Percentiles rank a stretch among this genome's conserved stretches.
Evolutionary conservation across 2,888 invertebrate species (phyloP).

Genomic region (Cephus rjabovi): DNA sequence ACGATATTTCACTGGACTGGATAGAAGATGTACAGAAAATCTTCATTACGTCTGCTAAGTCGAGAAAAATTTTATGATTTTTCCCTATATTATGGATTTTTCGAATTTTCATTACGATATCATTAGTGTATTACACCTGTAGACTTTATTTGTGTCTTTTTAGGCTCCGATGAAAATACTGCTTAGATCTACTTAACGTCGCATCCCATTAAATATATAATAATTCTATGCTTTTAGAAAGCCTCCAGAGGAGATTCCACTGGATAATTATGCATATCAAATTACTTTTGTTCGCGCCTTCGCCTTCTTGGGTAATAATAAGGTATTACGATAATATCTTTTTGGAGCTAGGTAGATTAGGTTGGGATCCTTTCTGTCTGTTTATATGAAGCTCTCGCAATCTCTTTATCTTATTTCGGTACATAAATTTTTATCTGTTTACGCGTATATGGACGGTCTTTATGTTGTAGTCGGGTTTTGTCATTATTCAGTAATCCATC

Average conservation of each 20-base stretch:
- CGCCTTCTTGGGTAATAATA: background rate
- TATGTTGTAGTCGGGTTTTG: background rate
- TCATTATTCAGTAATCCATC: background rate
- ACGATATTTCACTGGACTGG: background rate
- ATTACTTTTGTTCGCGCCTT: background rate
- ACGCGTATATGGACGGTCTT: background rate
- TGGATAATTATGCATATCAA: background rate
- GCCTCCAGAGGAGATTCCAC: background rate
- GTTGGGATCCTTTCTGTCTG: background rate
- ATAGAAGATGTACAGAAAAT: background rate
- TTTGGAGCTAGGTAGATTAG: background rate
- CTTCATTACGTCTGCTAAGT: background rate
- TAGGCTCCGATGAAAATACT: background rate
- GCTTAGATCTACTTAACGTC: background rate
- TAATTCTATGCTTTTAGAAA: background rate
- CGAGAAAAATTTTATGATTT: background rate
- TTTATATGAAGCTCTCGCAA: background rate
- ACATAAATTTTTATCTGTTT: background rate
- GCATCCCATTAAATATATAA: background rate
- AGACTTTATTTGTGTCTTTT: background rate
- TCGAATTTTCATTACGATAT: background rate
- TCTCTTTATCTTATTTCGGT: background rate
- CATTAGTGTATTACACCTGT: background rate
- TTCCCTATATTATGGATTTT: background rate
- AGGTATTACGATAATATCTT: background rate